Evolutionary conservation across 2,113 vertebrate species (phyloP).

Genomic region (Hypanus sabinus): DNA sequence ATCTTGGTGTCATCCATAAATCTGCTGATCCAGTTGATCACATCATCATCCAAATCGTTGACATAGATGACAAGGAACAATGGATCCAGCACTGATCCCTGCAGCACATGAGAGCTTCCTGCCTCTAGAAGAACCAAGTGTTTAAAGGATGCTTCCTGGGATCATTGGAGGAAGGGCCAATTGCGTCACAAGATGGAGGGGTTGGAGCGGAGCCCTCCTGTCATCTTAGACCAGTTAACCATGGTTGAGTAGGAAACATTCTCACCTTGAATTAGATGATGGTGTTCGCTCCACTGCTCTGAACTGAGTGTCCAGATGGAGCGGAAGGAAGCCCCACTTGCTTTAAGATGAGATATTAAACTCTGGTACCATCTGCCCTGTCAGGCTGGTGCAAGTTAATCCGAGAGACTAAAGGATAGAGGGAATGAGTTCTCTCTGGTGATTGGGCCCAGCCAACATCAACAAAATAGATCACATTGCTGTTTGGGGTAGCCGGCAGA

Average conservation of each 20-base stretch:
- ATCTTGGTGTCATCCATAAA: too few relatives aligned
- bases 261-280: too few relatives aligned
- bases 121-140: neutral
- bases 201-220: neutral
- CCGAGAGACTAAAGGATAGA: neutral
- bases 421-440: neutral
- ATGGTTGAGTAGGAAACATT: neutral
- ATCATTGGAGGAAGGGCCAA: neutral
- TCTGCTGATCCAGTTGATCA: too few relatives aligned
- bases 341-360: neutral
- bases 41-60: too few relatives aligned
- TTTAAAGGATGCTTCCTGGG: neutral
- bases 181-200: neutral
- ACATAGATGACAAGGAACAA: too few relatives aligned
- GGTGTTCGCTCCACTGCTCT: neutral
- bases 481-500: neutral
- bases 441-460: neutral
- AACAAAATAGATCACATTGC: neutral
- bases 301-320: neutral
- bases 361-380: neutral
- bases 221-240: neutral
- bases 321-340: neutral
- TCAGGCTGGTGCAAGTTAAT: neutral
- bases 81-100: too few relatives aligned
- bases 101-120: too few relatives aligned